Evolutionary conservation across 2,888 invertebrate genomes (phyloP).

Genomic region (Trichogramma evanescens): DNA sequence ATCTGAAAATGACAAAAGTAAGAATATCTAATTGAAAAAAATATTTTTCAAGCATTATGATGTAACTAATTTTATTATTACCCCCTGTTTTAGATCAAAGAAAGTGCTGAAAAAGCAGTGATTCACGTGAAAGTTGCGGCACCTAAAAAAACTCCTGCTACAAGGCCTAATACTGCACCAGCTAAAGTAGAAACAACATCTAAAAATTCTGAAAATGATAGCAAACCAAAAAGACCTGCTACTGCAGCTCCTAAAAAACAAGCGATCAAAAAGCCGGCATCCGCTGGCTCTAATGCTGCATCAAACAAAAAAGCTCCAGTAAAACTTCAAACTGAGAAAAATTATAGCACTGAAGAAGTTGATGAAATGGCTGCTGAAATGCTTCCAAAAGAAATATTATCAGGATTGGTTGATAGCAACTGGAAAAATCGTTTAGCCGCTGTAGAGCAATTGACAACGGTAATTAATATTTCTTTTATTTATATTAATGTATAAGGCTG

Average conservation of each 20-base stretch:
- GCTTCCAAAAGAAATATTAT: conserved; percentile 57
- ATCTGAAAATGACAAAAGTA: conserved; percentile 81
- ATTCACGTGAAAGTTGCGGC: conserved; percentile 66
- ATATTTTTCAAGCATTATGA: background rate
- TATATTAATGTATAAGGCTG: background rate
- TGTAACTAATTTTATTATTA: conserved; percentile 3
- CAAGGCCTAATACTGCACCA: conserved; percentile 52
- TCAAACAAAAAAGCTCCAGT: conserved; percentile 40
- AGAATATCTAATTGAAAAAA: background rate
- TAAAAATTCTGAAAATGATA: conserved; percentile 21
- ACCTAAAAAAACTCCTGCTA: conserved; percentile 52
- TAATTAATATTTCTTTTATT: conserved; percentile 23
- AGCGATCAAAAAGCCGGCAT: conserved; percentile 38
- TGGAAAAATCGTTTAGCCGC: conserved; percentile 79
- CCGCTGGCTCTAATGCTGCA: conserved; percentile 24
- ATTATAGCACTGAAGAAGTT: conserved; percentile 70
- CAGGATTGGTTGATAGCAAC: conserved; percentile 67
- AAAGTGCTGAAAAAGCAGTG: conserved; percentile 87
- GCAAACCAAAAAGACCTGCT: conserved; percentile 34
- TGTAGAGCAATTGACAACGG: conserved; percentile 63
- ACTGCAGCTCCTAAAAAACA: conserved; percentile 38
- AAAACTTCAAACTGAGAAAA: conserved; percentile 52
- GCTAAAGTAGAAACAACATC: conserved; percentile 45
- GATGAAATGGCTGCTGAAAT: conserved; percentile 65
- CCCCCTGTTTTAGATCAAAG: conserved; percentile 63